Evolutionary conservation across 1,140 invertebrate species (phyloP), one percentile per base, ranked within the genome.

Genomic region (Trachelipus rathkii): DNA sequence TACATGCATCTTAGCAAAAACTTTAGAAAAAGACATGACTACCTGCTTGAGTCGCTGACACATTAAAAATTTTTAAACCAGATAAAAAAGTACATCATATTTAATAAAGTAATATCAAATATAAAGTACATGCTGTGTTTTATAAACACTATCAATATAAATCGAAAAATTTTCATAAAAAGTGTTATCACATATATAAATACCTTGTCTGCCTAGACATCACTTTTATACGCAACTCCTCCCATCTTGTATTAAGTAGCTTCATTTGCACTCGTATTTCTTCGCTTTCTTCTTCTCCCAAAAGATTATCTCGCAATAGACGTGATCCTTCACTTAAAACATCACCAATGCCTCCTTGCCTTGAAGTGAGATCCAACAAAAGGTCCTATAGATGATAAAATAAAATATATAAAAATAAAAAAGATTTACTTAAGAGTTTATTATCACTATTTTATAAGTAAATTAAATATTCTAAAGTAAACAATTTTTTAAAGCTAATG

Each of bases 231-330:
- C 94, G 85, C 15, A 96, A 85, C 50, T 90, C 90, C 86, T 96
- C 94, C 94, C 94, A 96, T 53, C 93, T 88, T 50, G 92, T 90
- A 85, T 93, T 93, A 0, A 97, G 86, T 60, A 96, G 85, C 70
- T 91, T 90, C 92, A 95, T 94, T 86, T 96, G 94, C 45, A 93
- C 88, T 44, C 90, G 88, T 74, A 96, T 92, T 87, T 96, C 93
- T 72, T 90, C 89, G 78, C 92, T 91, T 85, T 95, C 93, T 33
- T 78, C 77, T 66, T 93, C 93, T 44, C 88, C 85, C 13, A 89
- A 88, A 0, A 95, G 86, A 68, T 90, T 89, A 80, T 95, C 93
- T 9, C 88, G 87, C 44, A 96, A 87, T 50, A 96, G 87, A 77
- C 90, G 87, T 76, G 92, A 90, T 8, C 95, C 95, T 86, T 95